Evolutionary conservation across 2,888 invertebrate species (phyloP), one percentile per base, ranked within the genome.

Genomic region (Augiades crinisus): DNA sequence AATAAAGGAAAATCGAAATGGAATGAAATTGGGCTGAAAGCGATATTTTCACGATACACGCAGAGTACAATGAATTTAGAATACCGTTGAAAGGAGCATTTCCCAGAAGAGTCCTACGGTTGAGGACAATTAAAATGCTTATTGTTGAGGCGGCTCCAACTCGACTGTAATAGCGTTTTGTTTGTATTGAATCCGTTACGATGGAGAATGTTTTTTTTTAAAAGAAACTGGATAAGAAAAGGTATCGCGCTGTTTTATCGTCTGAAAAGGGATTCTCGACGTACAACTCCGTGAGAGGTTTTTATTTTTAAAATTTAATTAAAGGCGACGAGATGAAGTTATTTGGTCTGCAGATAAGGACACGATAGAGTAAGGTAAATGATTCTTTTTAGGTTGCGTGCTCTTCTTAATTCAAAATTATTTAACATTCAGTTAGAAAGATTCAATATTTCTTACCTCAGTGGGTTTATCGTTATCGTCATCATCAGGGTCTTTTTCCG

Each of bases 401-500:
- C 10, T 46, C 12, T 12, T 4, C 17, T 13, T 5, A n/a, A 43
- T 44, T 55, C 47, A 56, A 54, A 62, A 67, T 61, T 53, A 63
- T 66, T 60, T 63, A 60, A 60, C 54, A 58, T 34, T 56, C 6
- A n/a, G n/a, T 66, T 67, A 59, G 55, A 51, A 53, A 60, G 47
- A 58, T 52, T 55, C 33, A 54, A 65, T 67, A 63, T 71, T 63
- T 64, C 86, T 88, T 77, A 89, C 89, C 88, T 89, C 89, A 51
- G 78, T 82, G 41, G 89, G 89, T 62, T 89, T 89, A 71, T 89
- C 89, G 56, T 83, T 78, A 58, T 85, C 85, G 41, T 91, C 92
- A 59, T 93, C 93, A 57, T 93, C 93, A 44, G 92, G 91, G 58
- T 95, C 94, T 78, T 96, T 96, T 65, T 94, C 94, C 45, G 98